Percentiles rank a stretch among this genome's conserved stretches.
These are phyloP conservation scores for Oxytorus armatus DNA, from an alignment of 2,888 invertebrate species.

Conservation along the genomic window DNA sequence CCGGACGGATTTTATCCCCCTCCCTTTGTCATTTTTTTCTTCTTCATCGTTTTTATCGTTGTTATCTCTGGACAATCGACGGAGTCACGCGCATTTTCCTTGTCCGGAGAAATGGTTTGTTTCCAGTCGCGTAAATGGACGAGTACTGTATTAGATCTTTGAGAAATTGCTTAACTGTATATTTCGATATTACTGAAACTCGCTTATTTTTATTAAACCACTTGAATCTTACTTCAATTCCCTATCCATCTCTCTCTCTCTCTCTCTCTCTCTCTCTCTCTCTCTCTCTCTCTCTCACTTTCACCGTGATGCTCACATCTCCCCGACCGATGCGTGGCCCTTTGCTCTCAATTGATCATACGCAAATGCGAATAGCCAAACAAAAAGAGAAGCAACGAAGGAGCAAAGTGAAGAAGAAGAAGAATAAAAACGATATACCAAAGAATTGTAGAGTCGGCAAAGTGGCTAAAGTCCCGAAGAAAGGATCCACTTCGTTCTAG, in stretches of 20 bases:
- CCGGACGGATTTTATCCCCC: slow-evolving; percentile 31
- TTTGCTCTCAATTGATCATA: slow-evolving; percentile 46
- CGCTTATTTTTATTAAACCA: background rate
- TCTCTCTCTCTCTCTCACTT: background rate
- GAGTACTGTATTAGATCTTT: background rate
- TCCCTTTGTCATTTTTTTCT: slow-evolving; percentile 23
- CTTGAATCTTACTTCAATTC: background rate
- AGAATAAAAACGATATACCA: slow-evolving; percentile 12
- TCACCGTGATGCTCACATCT: background rate
- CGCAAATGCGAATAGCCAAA: slow-evolving; percentile 40
- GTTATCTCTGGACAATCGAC: slow-evolving; percentile 39
- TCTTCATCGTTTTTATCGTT: background rate
- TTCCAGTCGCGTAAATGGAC: background rate
- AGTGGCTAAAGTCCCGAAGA: slow-evolving; percentile 61
- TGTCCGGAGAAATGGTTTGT: slow-evolving; percentile 20
- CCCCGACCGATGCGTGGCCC: slow-evolving; percentile 1
- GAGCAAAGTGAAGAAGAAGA: background rate
- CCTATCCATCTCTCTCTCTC: too few relatives aligned
- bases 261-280: background rate
- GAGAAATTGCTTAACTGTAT: too few relatives aligned
- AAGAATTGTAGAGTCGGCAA: slow-evolving; percentile 54
- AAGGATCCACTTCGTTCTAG: slow-evolving; percentile 55
- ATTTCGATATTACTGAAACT: too few relatives aligned
- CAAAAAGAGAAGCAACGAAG: background rate
- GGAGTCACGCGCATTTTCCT: slow-evolving; percentile 47